phyloP scores from a whole-genome alignment of 1,140 invertebrate genomes.

The Rhopalosiphum maidis region DNA sequence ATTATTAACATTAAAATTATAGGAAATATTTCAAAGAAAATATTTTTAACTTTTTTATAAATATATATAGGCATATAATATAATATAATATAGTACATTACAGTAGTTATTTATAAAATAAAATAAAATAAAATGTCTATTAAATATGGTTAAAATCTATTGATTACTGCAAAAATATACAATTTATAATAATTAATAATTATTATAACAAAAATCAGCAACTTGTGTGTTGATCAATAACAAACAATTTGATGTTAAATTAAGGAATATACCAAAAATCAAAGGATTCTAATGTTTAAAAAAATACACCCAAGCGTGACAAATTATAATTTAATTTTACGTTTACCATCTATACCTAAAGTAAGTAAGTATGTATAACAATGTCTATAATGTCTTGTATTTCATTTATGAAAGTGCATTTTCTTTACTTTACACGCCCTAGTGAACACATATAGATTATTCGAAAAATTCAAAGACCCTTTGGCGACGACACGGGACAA shows the following conservation, averaged over 20 bases:
- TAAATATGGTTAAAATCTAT: not conserved
- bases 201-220: not conserved
- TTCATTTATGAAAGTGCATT: conserved; percentile 23
- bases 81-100: not conserved
- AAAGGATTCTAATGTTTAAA: not conserved
- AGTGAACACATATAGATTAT: not conserved
- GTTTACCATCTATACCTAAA: not conserved
- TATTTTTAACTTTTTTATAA: not conserved
- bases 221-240: not conserved
- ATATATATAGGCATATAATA: not conserved
- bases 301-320: not conserved
- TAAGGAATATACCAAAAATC: not conserved
- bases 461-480: conserved; percentile 4
- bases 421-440: not conserved
- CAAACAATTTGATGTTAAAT: not conserved
- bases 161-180: not conserved
- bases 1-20: not conserved
- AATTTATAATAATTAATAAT: not conserved
- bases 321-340: conserved; percentile 11
- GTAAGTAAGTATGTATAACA: not conserved
- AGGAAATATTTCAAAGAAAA: not conserved
- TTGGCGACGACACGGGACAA: not conserved
- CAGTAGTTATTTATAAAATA: not conserved
- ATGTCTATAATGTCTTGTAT: not conserved
- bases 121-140: not conserved